These are phyloP conservation scores for Nudaria mundana DNA, from an alignment of 2,888 invertebrate species.

Conservation along the genomic window DNA sequence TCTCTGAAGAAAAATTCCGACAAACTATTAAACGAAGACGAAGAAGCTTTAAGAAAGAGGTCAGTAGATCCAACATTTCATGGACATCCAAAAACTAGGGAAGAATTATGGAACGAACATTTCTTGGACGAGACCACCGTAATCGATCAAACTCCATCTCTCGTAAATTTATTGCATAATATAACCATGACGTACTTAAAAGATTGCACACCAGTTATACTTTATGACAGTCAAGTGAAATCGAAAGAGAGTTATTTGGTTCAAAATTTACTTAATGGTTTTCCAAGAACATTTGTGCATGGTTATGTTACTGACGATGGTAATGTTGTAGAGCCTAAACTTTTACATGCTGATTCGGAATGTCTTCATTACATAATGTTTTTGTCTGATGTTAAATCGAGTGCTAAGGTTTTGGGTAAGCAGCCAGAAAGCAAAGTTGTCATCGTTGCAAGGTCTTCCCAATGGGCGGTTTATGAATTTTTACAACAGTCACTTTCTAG, in stretches of 20 bases:
- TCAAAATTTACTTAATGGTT: conserved; percentile 79
- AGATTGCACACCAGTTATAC: conserved; percentile 84
- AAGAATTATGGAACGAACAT: conserved; percentile 75
- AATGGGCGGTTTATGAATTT: conserved; percentile 89
- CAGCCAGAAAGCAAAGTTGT: conserved; percentile 84
- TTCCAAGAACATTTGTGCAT: conserved; percentile 82
- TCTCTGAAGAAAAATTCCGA: conserved; percentile 12
- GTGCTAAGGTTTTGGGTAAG: conserved; percentile 81
- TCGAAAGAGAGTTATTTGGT: conserved; percentile 78
- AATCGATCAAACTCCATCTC: conserved; percentile 79
- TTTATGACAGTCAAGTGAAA: conserved; percentile 84
- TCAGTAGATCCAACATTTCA: conserved; percentile 75
- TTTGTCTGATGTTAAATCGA: conserved; percentile 82
- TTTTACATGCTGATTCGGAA: conserved; percentile 62
- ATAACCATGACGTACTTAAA: conserved; percentile 81
- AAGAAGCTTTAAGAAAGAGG: conserved; percentile 39
- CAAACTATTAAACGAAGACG: conserved; percentile 6
- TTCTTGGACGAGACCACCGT: conserved; percentile 62
- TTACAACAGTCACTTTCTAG: conserved; percentile 82
- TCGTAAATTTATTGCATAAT: conserved; percentile 82
- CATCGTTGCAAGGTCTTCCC: conserved; percentile 85
- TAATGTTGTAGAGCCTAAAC: conserved; percentile 63
- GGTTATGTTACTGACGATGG: conserved; percentile 80
- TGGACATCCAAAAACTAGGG: conserved; percentile 81
- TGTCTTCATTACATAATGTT: conserved; percentile 86